These are phyloP conservation scores for Chalcosyrphus nemorum DNA, from an alignment of 2,888 invertebrate species.

Conservation along the genomic window DNA sequence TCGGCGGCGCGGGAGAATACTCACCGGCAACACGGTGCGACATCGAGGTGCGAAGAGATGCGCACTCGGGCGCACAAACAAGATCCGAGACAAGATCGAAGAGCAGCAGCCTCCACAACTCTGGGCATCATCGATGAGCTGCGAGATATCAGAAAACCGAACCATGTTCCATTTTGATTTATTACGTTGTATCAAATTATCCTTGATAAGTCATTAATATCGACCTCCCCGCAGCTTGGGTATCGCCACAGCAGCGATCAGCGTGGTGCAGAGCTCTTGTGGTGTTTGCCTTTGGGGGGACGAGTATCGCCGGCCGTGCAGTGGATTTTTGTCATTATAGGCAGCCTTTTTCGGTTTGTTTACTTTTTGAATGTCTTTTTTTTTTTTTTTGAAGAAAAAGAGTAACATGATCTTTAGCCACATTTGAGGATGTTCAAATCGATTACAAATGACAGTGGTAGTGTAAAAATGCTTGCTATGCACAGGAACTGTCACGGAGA, in stretches of 20 bases:
- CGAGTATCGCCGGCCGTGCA: conserved; percentile 6
- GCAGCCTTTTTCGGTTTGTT: conserved; percentile 44
- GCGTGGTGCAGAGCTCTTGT: conserved; percentile 14
- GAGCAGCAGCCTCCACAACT: conserved; percentile 60
- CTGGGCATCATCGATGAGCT: conserved; percentile 67
- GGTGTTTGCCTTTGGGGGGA: conserved; percentile 10
- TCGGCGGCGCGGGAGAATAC: background rate
- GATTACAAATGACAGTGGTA: conserved; percentile 72
- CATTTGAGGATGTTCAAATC: conserved; percentile 69
- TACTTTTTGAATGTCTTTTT: conserved; percentile 28
- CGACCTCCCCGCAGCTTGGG: conserved; percentile 75
- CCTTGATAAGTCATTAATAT: conserved; percentile 82
- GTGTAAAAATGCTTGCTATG: conserved; percentile 69
- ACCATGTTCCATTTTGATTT: conserved; percentile 78
- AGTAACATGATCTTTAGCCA: conserved; percentile 70
- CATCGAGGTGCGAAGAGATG: conserved; percentile 70
- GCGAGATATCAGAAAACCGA: conserved; percentile 69
- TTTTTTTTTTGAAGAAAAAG: background rate
- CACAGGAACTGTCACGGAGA: conserved; percentile 53
- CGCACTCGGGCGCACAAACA: conserved; percentile 69
- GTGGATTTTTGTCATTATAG: conserved; percentile 63
- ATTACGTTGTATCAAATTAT: conserved; percentile 82
- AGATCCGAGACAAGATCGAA: conserved; percentile 71
- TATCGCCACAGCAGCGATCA: conserved; percentile 6
- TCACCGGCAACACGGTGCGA: conserved; percentile 11